Conservation (phyloP, 2,113 vertebrate genomes). For the Prunella himalayana region DNA sequence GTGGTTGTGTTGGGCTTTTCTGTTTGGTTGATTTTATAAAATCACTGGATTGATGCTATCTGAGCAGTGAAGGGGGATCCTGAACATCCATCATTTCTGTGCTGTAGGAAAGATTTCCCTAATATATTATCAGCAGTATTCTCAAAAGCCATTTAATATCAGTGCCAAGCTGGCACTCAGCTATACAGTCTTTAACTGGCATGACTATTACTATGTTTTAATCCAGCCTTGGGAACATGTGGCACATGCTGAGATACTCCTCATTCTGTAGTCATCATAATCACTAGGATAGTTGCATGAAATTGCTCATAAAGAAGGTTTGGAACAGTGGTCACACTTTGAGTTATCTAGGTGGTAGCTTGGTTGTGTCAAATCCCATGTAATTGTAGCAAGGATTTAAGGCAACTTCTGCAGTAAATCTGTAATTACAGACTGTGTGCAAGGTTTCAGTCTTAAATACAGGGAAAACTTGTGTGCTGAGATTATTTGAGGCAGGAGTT, state of each 20-base stretch:
- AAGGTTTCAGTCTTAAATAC: neutral
- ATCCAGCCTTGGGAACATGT: neutral
- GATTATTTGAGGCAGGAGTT: neutral
- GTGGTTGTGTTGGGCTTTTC: neutral
- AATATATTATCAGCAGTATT: rapidly evolving
- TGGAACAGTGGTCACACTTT: neutral
- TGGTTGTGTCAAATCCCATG: neutral
- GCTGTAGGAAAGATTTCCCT: neutral
- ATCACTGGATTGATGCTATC: neutral
- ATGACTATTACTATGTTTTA: neutral
- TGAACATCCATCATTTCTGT: neutral
- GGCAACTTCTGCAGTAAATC: neutral
- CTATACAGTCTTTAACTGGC: neutral
- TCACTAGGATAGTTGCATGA: neutral
- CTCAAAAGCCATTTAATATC: neutral
- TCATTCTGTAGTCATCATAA: neutral
- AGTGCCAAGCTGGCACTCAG: neutral
- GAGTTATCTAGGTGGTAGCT: neutral
- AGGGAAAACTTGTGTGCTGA: neutral
- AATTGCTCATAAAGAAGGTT: neutral
- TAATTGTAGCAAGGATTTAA: neutral
- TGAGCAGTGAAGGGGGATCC: neutral
- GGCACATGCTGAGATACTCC: neutral
- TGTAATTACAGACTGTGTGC: neutral
- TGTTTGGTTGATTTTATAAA: neutral